A percentile compares a stretch with the other conserved stretches of the same genome.
phyloP scores from a whole-genome alignment of 1,140 invertebrate genomes.

The Musca domestica region DNA sequence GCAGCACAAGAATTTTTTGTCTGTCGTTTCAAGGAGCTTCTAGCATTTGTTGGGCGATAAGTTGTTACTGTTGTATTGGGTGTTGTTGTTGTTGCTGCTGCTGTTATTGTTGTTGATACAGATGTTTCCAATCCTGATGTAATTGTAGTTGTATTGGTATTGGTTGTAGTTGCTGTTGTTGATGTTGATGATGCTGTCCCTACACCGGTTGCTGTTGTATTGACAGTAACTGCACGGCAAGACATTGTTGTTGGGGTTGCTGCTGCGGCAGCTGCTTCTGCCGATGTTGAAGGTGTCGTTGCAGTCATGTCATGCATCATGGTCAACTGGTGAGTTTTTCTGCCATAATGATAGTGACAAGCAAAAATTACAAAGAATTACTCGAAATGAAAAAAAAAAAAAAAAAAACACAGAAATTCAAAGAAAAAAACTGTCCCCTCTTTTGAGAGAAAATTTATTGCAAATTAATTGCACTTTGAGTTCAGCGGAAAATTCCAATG shows the following conservation, averaged over 20 bases:
- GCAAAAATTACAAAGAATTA: neutral
- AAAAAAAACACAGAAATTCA: no score
- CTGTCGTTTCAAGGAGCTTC: conserved; percentile 17
- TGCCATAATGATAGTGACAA: conserved; percentile 19
- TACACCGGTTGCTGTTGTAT: conserved; percentile 31
- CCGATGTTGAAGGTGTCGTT: neutral
- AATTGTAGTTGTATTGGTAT: conserved; percentile 22
- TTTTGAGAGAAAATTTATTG: no score
- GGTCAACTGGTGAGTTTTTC: neutral
- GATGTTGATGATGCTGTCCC: conserved; percentile 29
- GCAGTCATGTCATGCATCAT: neutral
- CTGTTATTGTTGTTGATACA: conserved; percentile 34
- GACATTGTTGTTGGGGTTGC: conserved; percentile 13
- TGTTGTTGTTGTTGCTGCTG: conserved; percentile 27
- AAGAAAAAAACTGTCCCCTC: no score
- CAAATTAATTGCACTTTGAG: no score
- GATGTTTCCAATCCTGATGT: conserved; percentile 22
- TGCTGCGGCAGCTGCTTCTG: conserved; percentile 28
- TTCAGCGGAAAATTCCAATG: no score
- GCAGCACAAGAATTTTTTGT: neutral
- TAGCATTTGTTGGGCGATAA: neutral
- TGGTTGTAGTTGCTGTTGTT: conserved; percentile 30
- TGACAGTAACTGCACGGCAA: conserved; percentile 39
- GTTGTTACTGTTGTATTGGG: neutral
- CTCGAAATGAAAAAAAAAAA: no score